phyloP scores from a whole-genome alignment of 2,888 invertebrate genomes.

The Heteromurus nitidus region DNA sequence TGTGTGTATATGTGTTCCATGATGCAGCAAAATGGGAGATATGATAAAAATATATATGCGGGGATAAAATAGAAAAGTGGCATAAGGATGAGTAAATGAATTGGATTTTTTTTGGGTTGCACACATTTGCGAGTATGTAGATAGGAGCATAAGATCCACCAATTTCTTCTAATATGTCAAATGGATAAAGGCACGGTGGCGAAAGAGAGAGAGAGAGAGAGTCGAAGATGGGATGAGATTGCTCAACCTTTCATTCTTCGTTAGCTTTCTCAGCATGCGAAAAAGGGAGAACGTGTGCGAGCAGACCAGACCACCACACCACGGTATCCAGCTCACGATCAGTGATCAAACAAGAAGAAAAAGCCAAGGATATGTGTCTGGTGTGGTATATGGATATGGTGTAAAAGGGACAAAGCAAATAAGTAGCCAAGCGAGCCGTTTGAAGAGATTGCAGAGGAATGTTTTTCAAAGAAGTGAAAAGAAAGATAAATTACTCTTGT shows the following conservation, averaged over 20 bases:
- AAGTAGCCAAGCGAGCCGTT: neutral
- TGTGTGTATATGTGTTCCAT: too few species aligned
- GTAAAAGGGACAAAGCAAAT: too few species aligned
- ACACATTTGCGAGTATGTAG: neutral
- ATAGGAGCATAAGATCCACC: too few species aligned
- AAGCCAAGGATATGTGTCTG: neutral
- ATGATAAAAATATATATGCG: neutral
- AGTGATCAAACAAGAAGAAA: neutral
- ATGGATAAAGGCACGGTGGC: neutral
- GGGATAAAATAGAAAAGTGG: neutral
- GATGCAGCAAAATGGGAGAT: neutral
- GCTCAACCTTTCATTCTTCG: neutral
- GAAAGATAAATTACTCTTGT: neutral
- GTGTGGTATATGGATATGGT: neutral
- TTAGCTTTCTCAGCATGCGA: too few species aligned
- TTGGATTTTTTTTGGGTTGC: neutral
- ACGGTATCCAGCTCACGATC: neutral
- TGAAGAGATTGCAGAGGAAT: neutral
- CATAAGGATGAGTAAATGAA: slow-evolving; percentile 17
- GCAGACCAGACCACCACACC: neutral
- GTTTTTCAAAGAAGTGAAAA: neutral
- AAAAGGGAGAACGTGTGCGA: too few species aligned
- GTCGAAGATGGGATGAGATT: slow-evolving; percentile 12
- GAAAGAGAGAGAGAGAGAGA: too few species aligned
- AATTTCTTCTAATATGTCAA: too few species aligned